A percentile compares a stretch with the other conserved stretches of the same genome.
These are phyloP conservation scores for Lacerta agilis DNA, from an alignment of 2,797 vertebrate species.

Conservation along the genomic window DNA sequence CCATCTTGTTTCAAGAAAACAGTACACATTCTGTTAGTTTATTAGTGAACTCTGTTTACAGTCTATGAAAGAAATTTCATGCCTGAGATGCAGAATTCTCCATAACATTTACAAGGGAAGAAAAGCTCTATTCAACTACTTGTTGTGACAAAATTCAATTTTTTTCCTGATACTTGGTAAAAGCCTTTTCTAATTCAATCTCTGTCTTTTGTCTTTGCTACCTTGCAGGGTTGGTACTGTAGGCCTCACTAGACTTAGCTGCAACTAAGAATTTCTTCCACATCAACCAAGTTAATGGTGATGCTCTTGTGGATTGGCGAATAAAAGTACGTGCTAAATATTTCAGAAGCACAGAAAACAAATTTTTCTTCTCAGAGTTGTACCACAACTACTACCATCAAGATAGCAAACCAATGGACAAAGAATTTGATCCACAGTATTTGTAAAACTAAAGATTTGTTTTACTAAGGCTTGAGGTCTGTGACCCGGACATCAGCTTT, in stretches of 20 bases:
- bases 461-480: slow-evolving; percentile 77
- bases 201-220: slow-evolving; percentile 95
- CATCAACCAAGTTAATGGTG: slow-evolving; percentile 88
- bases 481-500: slow-evolving; percentile 72
- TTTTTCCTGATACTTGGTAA: slow-evolving; percentile 77
- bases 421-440: slow-evolving; percentile 82
- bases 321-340: slow-evolving; percentile 84
- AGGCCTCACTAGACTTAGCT: slow-evolving; percentile 90
- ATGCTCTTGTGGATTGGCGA: slow-evolving; percentile 89
- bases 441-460: slow-evolving; percentile 78
- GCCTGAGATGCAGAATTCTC: slow-evolving; percentile 14
- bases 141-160: slow-evolving; percentile 78
- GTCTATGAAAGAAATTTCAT: slow-evolving; percentile 16
- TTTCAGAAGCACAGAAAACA: slow-evolving; percentile 84
- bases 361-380: slow-evolving; percentile 75
- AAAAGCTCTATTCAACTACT: slow-evolving; percentile 70
- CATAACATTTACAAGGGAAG: slow-evolving; percentile 55
- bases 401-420: slow-evolving; percentile 95
- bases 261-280: slow-evolving; percentile 87
- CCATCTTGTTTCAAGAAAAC: neutral
- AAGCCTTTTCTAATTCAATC: slow-evolving; percentile 85
- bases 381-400: slow-evolving; percentile 85
- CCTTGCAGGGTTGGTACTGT: slow-evolving; percentile 96
- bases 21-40: neutral
- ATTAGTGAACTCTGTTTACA: neutral